Base-by-base conservation (phyloP, 2,113 vertebrate genomes). In the Manacus vitellinus region DNA sequence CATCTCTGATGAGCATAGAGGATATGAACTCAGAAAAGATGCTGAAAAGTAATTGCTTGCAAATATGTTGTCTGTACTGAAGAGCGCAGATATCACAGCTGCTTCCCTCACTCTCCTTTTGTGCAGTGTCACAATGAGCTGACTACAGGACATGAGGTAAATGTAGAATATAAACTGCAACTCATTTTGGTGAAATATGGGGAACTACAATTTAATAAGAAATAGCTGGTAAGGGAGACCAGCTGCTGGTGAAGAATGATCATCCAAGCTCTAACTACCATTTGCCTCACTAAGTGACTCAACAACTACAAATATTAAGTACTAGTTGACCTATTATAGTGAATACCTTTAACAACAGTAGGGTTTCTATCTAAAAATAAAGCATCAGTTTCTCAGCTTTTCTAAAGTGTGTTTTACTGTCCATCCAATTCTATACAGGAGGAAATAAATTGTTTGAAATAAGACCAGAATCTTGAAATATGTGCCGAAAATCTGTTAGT, bases 41-140 rank as follows among this genome's bases (percentile, higher is more conserved):
- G 49, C 41, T 91, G 89, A 89, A 90, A 96, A 52, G 22, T 89
- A 98, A 98, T 97, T 97, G 87, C 89, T 93, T 96, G 66, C 93
- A 96, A 97, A 93, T 88, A 95, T 28, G 46, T 89, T 70, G 19
- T 84, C 79, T 62, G 81, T 71, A 92, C 52, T 97, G 96, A 97
- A 93, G 91, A 97, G 81, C 77, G 92, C 80, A 89, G 80, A 89
- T 93, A 85, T 46, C 93, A 96, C 98, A 98, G 97, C 98, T 98
- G 98, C 93, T 92, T 39, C 96, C 96, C 96, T 92, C 84, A 92
- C 89, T 80, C 80, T 86, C 2, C 7, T 90, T 97, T 98, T 98
- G 94, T 98, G 73, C 67, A 89, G 33, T 89, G 52, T 93, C 88
- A 97, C 94, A 97, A 97, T 90, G 63, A 97, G 68, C 83, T 93